Percentiles rank a stretch among this genome's conserved stretches.
Conservation (phyloP, 1,140 invertebrate species). For the Trissolcus basalis region DNA sequence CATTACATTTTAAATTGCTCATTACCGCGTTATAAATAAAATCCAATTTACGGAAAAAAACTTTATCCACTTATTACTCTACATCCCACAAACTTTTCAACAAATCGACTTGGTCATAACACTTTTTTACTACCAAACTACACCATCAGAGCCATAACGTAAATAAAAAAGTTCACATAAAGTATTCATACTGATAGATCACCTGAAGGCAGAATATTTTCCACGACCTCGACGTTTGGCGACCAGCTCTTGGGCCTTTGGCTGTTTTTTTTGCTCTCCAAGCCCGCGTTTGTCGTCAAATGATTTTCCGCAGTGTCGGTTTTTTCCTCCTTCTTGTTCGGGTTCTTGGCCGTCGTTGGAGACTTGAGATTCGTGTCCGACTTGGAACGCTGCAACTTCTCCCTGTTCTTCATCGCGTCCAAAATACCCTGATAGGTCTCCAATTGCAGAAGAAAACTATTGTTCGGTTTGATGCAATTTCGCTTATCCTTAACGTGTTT, state of each 20-base stretch:
- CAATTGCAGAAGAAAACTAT: conserved; percentile 93
- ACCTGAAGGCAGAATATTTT: conserved; percentile 77
- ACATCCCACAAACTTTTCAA: too few relatives aligned
- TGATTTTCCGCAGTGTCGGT: conserved; percentile 60
- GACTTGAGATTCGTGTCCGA: conserved; percentile 93
- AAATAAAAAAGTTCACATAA: neutral
- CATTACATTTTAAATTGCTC: too few relatives aligned
- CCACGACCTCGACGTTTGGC: conserved; percentile 81
- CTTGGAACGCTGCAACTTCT: conserved; percentile 92
- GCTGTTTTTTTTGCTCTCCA: conserved; percentile 69
- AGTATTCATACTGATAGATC: conserved; percentile 3
- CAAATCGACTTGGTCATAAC: too few relatives aligned
- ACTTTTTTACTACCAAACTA: too few relatives aligned
- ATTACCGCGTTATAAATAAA: too few relatives aligned
- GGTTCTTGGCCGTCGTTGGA: conserved; percentile 76
- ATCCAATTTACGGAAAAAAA: too few relatives aligned
- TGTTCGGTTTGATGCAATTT: conserved; percentile 96
- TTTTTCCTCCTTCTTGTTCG: conserved; percentile 71
- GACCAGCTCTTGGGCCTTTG: conserved; percentile 88
- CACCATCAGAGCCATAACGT: too few relatives aligned
- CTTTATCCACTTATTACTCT: too few relatives aligned
- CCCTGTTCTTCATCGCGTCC: conserved; percentile 96
- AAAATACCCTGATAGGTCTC: conserved; percentile 97
- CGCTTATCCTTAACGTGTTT: conserved; percentile 93
- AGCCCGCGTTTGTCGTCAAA: conserved; percentile 59